These are phyloP conservation scores for Trachemys scripta DNA, from an alignment of 2,113 vertebrate genomes.

Conservation along the genomic window DNA sequence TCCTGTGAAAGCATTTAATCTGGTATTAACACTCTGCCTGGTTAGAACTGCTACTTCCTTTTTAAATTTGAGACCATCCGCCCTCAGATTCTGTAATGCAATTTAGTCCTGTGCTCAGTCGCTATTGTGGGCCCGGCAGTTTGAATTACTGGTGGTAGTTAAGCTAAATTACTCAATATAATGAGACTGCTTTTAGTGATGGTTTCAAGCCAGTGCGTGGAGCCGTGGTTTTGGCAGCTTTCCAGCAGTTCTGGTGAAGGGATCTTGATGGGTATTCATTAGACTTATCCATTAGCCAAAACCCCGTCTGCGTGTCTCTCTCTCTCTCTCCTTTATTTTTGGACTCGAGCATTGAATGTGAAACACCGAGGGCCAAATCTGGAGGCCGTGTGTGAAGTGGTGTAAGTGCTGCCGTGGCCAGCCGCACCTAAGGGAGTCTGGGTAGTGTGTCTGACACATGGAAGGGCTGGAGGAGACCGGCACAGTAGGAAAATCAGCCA, in stretches of 20 bases:
- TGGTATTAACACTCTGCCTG: constrained; percentile 41
- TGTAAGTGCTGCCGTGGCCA: not conserved
- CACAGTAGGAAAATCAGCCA: not conserved
- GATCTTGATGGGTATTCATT: not conserved
- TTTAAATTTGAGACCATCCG: constrained; percentile 30
- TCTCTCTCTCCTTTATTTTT: not conserved
- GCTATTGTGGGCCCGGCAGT: not conserved
- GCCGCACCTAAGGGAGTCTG: not conserved
- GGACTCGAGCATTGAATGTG: not conserved
- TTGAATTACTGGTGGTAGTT: constrained; percentile 36
- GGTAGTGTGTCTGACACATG: not conserved
- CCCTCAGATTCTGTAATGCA: constrained; percentile 14
- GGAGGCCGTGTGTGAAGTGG: not conserved
- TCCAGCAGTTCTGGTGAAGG: not conserved
- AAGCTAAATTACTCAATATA: constrained; percentile 31
- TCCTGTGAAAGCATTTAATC: constrained; percentile 67
- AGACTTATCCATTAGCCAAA: no score
- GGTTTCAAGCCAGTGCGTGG: not conserved
- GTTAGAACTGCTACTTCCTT: not conserved
- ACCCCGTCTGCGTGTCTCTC: not conserved
- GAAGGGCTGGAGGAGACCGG: not conserved
- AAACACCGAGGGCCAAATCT: not conserved
- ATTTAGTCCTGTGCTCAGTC: constrained; percentile 15
- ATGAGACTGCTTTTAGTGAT: constrained; percentile 12
- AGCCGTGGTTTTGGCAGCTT: not conserved